These are phyloP conservation scores for Plecturocebus donacophilus DNA, from an alignment of 2,113 vertebrate genomes.

Conservation along the genomic window DNA sequence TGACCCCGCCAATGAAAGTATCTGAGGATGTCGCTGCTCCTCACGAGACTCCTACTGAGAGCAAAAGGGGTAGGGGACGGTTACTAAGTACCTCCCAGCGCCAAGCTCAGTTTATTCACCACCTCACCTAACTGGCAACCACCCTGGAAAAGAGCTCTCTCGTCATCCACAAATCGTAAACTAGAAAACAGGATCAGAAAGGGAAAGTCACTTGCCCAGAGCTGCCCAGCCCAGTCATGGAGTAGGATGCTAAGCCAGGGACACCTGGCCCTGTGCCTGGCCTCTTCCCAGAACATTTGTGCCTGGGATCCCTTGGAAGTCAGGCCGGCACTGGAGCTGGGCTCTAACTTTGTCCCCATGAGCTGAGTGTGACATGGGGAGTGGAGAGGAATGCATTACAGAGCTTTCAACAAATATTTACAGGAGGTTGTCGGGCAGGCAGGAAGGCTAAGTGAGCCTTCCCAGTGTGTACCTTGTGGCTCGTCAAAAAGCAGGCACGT, in stretches of 20 bases:
- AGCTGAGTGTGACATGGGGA: neutral
- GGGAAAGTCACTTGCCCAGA: neutral
- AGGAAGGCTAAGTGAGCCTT: neutral
- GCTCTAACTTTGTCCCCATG: neutral
- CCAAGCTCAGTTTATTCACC: neutral
- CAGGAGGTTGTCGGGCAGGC: neutral
- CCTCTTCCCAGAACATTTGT: neutral
- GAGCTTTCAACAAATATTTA: neutral
- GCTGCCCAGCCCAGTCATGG: neutral
- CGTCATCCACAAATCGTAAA: neutral
- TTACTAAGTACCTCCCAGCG: neutral
- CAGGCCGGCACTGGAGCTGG: too few species aligned
- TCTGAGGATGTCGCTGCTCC: neutral
- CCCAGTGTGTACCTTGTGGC: rapidly evolving
- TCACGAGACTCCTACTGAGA: neutral
- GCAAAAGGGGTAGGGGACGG: neutral
- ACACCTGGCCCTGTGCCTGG: neutral
- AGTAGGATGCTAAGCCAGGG: neutral
- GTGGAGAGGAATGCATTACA: neutral
- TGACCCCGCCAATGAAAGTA: neutral
- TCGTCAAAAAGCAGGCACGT: neutral
- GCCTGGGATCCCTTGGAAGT: neutral
- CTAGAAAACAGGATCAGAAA: neutral
- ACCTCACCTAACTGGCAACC: neutral
- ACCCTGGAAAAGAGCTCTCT: neutral